Evolutionary conservation across 2,113 vertebrate genomes (phyloP).

Genomic region (Bufo bufo): DNA sequence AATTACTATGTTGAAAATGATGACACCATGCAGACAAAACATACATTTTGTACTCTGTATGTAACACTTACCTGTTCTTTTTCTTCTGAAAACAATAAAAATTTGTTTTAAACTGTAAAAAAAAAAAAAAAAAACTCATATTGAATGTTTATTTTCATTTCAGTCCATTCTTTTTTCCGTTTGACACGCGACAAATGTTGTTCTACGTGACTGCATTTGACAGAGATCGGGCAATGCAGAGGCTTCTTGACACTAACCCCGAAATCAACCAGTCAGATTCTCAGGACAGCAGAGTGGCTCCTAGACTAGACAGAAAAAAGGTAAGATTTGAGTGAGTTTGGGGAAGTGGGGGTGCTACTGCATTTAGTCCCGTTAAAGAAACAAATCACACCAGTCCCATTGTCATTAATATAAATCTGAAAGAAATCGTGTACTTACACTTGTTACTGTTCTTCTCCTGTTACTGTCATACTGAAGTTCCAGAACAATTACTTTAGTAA

Average conservation of each 20-base stretch:
- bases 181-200: constrained; percentile 98
- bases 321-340: constrained; percentile 70
- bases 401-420: too few relatives aligned
- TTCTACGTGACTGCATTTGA: constrained; percentile 99
- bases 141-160: constrained; percentile 51
- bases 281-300: constrained; percentile 97
- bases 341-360: too few relatives aligned
- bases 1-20: too few relatives aligned
- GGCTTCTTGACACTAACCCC: constrained; percentile 96
- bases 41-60: too few relatives aligned
- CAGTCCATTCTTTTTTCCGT: constrained; percentile 99
- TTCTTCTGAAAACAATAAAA: too few relatives aligned
- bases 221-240: constrained; percentile 97
- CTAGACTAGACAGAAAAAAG: constrained; percentile 97
- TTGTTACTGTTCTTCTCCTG: background rate
- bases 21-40: too few relatives aligned
- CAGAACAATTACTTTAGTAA: background rate
- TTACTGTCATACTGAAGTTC: background rate
- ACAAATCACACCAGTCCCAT: background rate
- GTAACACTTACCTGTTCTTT: too few relatives aligned
- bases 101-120: too few relatives aligned
- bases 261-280: constrained; percentile 99
- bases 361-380: background rate
- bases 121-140: too few relatives aligned
- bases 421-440: too few relatives aligned